These are phyloP conservation scores for Simalia tracyae DNA, from an alignment of 2,797 vertebrate genomes.

Conservation along the genomic window DNA sequence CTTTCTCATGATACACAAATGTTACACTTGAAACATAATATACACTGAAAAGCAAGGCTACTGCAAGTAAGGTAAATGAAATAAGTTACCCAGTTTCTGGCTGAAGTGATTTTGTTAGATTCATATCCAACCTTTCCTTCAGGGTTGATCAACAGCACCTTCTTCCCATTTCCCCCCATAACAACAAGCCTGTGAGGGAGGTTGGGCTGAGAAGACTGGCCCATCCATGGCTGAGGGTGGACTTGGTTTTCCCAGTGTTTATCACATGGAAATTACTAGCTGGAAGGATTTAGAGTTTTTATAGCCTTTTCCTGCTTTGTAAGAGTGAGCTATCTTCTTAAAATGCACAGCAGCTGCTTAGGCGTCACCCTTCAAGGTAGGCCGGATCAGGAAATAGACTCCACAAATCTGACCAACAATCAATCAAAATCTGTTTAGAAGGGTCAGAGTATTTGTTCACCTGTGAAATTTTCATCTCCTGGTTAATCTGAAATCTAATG, in stretches of 20 bases:
- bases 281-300: neutral
- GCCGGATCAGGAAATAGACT: neutral
- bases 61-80: neutral
- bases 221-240: no score
- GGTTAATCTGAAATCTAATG: neutral
- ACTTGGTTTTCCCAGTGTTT: neutral
- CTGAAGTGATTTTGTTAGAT: neutral
- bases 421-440: neutral
- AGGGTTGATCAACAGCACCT: no score
- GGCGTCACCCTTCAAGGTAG: neutral
- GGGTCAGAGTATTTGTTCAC: neutral
- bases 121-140: neutral
- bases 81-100: neutral
- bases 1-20: neutral
- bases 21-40: neutral
- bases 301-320: neutral
- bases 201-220: neutral
- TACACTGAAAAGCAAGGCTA: neutral
- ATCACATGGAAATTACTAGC: neutral
- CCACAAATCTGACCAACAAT: neutral
- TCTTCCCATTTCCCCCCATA: neutral
- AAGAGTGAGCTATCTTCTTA: neutral
- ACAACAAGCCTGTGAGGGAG: neutral
- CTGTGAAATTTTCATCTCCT: neutral
- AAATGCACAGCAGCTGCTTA: neutral